Base-by-base conservation (phyloP, 2,888 invertebrate genomes). In the Chymomyza fuscimana region DNA sequence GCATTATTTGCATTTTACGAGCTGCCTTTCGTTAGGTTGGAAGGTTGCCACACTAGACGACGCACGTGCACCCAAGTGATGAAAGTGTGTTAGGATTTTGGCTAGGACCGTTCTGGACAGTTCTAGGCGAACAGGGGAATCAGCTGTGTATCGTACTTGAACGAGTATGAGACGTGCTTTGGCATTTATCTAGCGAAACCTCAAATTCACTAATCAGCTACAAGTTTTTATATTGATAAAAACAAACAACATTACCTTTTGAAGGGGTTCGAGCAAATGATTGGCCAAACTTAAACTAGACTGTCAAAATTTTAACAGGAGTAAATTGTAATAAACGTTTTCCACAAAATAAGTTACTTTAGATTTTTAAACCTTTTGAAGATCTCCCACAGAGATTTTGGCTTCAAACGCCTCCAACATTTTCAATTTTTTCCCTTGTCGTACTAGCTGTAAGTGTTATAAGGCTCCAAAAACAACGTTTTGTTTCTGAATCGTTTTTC, bases 1-100 rank as follows among this genome's bases (percentile, higher is more conserved):
- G 85, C 85, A 85, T 86, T 87, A 85, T 85, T 85, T 85, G 88
- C 85, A 85, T 85, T 85, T 85, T 87, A 87, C 88, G 85, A 86
- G 86, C 50, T 59, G 59, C 65, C 51, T 77, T 75, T 80, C 73
- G 80, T 22, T 58, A 58, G 52, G 78, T 80, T 82, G 82, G 87
- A 85, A 75, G 73, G 74, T 74, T 87, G 82, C 84, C 82, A 86
- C 79, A 82, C 73, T 76, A 29, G 29, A n/a, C 32, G 36, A 22
- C 4, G 67, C 16, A 29, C 12, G 60, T 29, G 40, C 50, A 22
- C 46, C 74, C 78, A 73, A 72, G 73, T 80, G 78, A 76, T 73
- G 80, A 80, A 85, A 82, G 72, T 75, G 72, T 74, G 72, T 69
- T 78, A 74, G 69, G 65, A 52, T 54, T 54, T 54, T 19, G 15